These are phyloP conservation scores for Ailuropoda melanoleuca DNA, from an alignment of 2,113 vertebrate species.

Conservation along the genomic window DNA sequence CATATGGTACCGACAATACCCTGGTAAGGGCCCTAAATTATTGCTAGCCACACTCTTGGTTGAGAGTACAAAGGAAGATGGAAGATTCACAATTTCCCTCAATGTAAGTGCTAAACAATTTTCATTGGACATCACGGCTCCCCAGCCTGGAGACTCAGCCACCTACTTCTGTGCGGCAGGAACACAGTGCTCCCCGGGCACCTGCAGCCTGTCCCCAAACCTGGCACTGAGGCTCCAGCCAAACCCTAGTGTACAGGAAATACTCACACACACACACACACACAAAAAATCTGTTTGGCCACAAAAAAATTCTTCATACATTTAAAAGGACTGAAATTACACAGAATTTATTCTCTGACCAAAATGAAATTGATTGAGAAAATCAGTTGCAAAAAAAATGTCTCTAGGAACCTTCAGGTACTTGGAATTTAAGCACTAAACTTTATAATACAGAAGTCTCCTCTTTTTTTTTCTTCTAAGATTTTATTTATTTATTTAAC, in stretches of 20 bases:
- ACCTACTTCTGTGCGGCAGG: slow-evolving; percentile 56
- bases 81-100: slow-evolving; percentile 21
- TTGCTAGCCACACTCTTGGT: neutral
- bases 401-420: neutral
- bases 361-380: neutral
- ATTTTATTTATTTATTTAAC: too few species aligned
- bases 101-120: neutral
- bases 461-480: neutral
- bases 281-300: too few species aligned
- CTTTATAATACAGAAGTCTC: neutral
- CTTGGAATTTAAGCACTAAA: neutral
- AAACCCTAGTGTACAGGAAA: neutral
- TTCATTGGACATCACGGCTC: neutral
- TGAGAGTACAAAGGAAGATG: neutral
- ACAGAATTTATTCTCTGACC: neutral
- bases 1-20: slow-evolving; percentile 4
- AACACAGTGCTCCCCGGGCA: neutral
- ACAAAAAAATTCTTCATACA: neutral
- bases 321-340: neutral
- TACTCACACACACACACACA: neutral
- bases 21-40: neutral
- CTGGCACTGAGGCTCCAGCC: neutral
- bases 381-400: neutral
- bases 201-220: neutral
- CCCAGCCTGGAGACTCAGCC: slow-evolving; percentile 48